Percentiles rank a stretch among this genome's conserved stretches.
These are phyloP conservation scores for Adelosebastes latens DNA, from an alignment of 2,797 vertebrate species.

Conservation along the genomic window DNA sequence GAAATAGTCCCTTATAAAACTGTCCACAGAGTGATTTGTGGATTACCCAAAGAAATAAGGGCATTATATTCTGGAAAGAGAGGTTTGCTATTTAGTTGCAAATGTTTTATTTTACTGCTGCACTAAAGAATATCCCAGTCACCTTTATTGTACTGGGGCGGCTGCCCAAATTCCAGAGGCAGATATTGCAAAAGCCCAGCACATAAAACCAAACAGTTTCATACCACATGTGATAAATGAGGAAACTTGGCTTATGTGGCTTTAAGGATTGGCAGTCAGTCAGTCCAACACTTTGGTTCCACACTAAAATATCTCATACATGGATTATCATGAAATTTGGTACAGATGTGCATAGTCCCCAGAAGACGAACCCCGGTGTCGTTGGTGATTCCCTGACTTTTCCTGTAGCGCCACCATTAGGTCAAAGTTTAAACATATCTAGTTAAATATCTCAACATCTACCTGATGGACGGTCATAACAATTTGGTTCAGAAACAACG, in stretches of 20 bases:
- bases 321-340: too few species aligned
- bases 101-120: background rate
- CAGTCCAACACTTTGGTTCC: too few species aligned
- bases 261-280: background rate
- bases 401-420: too few species aligned
- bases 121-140: background rate
- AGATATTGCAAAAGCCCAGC: background rate
- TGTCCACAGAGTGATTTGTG: background rate
- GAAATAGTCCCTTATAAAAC: background rate
- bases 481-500: too few species aligned
- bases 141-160: background rate
- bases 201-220: background rate
- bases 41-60: background rate
- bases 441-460: too few species aligned
- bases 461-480: too few species aligned
- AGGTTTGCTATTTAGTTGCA: background rate
- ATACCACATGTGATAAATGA: background rate
- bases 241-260: background rate
- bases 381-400: too few species aligned
- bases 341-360: too few species aligned
- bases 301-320: too few species aligned
- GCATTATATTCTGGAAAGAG: background rate
- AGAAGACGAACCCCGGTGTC: too few species aligned
- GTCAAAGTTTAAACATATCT: too few species aligned
- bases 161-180: background rate